Percentiles rank a stretch among this genome's conserved stretches.
Conservation (phyloP, 1,140 invertebrate species). For the Zaprionus vittiger region DNA sequence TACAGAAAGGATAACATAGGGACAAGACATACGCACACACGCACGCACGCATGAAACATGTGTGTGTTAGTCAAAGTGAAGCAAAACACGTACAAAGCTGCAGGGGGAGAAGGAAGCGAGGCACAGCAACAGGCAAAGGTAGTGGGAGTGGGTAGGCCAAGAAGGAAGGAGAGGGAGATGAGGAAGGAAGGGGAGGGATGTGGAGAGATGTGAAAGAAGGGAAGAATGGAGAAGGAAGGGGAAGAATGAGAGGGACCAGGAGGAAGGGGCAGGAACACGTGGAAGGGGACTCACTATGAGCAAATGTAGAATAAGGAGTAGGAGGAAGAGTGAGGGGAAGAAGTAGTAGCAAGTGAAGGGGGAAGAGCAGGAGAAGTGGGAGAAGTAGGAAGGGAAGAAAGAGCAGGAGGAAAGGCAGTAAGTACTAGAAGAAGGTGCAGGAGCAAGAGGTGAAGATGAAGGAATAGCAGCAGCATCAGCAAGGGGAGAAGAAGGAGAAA, state of each 20-base stretch:
- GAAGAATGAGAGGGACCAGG: not conserved
- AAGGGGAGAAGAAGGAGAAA: not conserved
- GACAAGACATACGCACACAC: not conserved
- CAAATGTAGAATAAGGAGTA: not conserved
- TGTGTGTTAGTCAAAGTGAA: not conserved
- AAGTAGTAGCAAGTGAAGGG: not conserved
- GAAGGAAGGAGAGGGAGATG: not conserved
- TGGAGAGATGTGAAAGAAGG: not conserved
- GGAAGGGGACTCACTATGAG: not conserved
- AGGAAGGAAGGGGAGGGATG: not conserved
- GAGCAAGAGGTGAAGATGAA: too few species aligned
- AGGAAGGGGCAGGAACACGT: not conserved
- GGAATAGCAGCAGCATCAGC: too few species aligned
- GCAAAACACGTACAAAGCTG: slow-evolving; percentile 19
- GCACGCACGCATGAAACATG: not conserved
- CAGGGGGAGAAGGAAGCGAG: not conserved
- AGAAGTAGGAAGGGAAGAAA: too few species aligned
- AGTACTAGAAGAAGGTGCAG: too few species aligned
- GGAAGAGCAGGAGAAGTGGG: too few species aligned
- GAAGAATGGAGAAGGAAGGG: not conserved
- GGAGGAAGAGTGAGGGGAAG: too few species aligned
- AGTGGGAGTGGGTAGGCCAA: not conserved
- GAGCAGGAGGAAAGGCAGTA: too few species aligned
- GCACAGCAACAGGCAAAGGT: not conserved
- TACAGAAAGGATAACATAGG: slow-evolving; percentile 33